These are phyloP conservation scores for Ivindomyrus marchei DNA, from an alignment of 2,113 vertebrate species.

Conservation along the genomic window DNA sequence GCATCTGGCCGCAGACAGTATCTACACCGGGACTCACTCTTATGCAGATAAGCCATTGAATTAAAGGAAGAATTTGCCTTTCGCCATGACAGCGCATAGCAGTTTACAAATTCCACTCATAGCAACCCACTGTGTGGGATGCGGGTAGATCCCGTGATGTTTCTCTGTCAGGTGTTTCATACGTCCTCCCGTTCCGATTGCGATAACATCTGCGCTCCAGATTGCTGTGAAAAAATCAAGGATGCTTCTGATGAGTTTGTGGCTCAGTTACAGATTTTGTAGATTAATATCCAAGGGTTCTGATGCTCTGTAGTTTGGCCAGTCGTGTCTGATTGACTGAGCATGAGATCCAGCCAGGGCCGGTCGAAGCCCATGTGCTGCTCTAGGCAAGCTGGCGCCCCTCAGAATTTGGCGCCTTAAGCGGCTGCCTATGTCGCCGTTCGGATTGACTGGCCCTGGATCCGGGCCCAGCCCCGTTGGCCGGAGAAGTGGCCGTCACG, in stretches of 20 bases:
- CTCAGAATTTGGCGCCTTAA: neutral
- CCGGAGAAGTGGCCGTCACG: neutral
- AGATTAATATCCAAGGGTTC: slow-evolving; percentile 46
- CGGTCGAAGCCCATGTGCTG: neutral
- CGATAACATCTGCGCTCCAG: slow-evolving; percentile 46
- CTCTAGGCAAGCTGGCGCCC: neutral
- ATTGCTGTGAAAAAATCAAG: slow-evolving; percentile 39
- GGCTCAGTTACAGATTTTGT: slow-evolving; percentile 26
- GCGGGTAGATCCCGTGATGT: slow-evolving; percentile 26
- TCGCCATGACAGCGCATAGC: neutral
- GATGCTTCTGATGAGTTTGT: slow-evolving; percentile 34
- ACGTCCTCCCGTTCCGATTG: slow-evolving; percentile 57
- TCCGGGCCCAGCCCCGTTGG: neutral
- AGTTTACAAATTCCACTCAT: slow-evolving; percentile 19
- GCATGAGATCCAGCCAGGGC: slow-evolving; percentile 10
- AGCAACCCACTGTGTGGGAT: neutral
- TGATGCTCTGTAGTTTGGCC: slow-evolving; percentile 30
- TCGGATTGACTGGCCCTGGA: neutral
- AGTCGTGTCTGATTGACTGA: slow-evolving; percentile 38
- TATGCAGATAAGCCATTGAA: slow-evolving; percentile 27
- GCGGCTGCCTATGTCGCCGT: neutral
- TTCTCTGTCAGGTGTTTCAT: slow-evolving; percentile 39
- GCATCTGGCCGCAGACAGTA: neutral
- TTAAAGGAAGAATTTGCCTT: slow-evolving; percentile 15
- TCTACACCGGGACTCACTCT: neutral